Conservation (phyloP, 2,113 vertebrate species). For the Chauna torquata region DNA sequence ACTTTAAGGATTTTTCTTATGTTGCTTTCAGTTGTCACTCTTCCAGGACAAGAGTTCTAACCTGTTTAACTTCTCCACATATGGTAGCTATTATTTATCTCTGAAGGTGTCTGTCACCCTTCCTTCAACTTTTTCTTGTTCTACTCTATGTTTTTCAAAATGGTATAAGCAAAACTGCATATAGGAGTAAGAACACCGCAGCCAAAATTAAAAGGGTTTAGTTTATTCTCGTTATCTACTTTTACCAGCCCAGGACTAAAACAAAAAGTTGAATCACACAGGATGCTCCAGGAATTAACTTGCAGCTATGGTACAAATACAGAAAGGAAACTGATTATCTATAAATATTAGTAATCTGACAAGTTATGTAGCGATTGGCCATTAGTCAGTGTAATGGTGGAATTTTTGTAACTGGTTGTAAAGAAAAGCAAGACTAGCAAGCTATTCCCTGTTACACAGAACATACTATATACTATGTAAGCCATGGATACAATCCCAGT, state of each 20-base stretch:
- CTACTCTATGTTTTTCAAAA: neutral
- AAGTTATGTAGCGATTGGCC: neutral
- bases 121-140: neutral
- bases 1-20: neutral
- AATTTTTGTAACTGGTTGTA: neutral
- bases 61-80: neutral
- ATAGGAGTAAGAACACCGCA: neutral
- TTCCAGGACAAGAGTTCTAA: neutral
- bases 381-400: neutral
- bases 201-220: neutral
- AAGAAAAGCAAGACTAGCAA: neutral
- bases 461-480: neutral
- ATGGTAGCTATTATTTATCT: neutral
- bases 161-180: neutral
- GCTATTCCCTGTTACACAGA: neutral
- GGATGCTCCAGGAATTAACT: neutral
- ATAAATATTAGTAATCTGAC: neutral
- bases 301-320: neutral
- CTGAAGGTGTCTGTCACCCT: neutral
- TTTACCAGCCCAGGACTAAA: neutral
- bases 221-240: neutral
- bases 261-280: neutral
- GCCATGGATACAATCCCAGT: neutral
- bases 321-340: neutral
- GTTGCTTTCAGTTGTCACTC: neutral